Conservation (phyloP, 2,888 invertebrate genomes). For the Drosophila antonietae region DNA sequence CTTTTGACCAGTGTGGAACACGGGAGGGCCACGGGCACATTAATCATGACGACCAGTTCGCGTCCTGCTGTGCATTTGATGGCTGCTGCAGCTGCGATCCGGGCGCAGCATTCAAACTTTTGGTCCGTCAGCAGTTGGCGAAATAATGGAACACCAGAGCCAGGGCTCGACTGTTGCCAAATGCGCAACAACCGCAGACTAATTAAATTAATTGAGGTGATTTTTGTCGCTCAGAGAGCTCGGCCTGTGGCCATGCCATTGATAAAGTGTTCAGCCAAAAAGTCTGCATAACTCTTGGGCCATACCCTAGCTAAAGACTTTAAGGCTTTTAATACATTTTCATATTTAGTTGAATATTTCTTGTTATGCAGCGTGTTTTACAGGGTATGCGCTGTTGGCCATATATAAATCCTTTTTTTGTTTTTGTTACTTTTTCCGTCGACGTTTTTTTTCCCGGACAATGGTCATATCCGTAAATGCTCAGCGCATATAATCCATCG, state of each 20-base stretch:
- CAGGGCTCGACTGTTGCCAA: slow-evolving; percentile 20
- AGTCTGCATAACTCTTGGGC: background rate
- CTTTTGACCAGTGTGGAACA: slow-evolving; percentile 30
- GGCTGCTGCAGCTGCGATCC: slow-evolving; percentile 4
- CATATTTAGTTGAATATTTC: background rate
- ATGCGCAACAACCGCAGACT: slow-evolving; percentile 74
- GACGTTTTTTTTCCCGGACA: slow-evolving; percentile 46
- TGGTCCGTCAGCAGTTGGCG: slow-evolving; percentile 16
- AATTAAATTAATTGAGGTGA: slow-evolving; percentile 81
- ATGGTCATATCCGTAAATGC: slow-evolving; percentile 64
- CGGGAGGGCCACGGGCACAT: slow-evolving; percentile 40
- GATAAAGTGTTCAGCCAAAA: slow-evolving; percentile 51
- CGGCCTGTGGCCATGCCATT: slow-evolving; percentile 44
- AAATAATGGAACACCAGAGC: slow-evolving; percentile 28
- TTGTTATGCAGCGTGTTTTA: background rate
- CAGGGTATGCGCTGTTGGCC: background rate
- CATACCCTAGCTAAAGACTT: slow-evolving; percentile 1
- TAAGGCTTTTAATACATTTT: background rate
- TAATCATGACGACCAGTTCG: slow-evolving; percentile 58
- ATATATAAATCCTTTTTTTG: background rate
- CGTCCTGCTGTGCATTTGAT: slow-evolving; percentile 66
- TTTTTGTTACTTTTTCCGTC: slow-evolving; percentile 19
- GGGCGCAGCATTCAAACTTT: slow-evolving; percentile 24
- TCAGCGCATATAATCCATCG: slow-evolving; percentile 75
- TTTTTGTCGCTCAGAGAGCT: slow-evolving; percentile 61